These are phyloP conservation scores for Boleophthalmus pectinirostris DNA, from an alignment of 2,113 vertebrate species.

Conservation along the genomic window DNA sequence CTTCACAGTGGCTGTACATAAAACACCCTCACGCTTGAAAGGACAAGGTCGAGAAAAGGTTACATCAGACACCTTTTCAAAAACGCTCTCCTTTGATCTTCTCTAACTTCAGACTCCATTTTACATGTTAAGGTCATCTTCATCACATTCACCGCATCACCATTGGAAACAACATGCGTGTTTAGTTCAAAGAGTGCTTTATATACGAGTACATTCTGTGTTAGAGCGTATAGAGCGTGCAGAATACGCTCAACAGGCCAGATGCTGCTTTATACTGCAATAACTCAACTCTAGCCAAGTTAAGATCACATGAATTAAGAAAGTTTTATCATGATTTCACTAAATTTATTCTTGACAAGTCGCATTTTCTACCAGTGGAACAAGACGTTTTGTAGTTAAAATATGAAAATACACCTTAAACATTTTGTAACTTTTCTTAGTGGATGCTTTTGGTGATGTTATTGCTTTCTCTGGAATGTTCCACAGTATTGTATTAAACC, in stretches of 20 bases:
- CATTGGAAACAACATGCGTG: slow-evolving; percentile 7
- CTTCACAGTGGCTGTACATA: slow-evolving; percentile 26
- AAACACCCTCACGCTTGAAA: slow-evolving; percentile 23
- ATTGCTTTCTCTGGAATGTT: no score
- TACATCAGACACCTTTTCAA: slow-evolving; percentile 38
- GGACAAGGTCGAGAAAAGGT: slow-evolving; percentile 50
- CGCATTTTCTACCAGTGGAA: no score
- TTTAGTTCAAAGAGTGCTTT: slow-evolving; percentile 3
- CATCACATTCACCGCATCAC: slow-evolving; percentile 22
- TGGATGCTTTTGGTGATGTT: no score
- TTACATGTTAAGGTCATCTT: slow-evolving; percentile 34
- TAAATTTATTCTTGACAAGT: no score
- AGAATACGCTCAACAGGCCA: slow-evolving; percentile 19
- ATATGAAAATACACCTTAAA: no score
- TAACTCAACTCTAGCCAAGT: no score
- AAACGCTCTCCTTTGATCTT: slow-evolving; percentile 28
- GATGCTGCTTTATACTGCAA: slow-evolving; percentile 9
- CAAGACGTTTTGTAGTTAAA: no score
- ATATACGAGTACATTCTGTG: not conserved
- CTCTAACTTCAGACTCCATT: slow-evolving; percentile 30
- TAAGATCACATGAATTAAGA: no score
- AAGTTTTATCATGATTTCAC: no score
- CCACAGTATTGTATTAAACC: no score
- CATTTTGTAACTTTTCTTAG: no score
- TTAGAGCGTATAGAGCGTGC: slow-evolving; percentile 3